Conservation (phyloP, 2,797 vertebrate genomes). For the Aphelocoma californica region DNA sequence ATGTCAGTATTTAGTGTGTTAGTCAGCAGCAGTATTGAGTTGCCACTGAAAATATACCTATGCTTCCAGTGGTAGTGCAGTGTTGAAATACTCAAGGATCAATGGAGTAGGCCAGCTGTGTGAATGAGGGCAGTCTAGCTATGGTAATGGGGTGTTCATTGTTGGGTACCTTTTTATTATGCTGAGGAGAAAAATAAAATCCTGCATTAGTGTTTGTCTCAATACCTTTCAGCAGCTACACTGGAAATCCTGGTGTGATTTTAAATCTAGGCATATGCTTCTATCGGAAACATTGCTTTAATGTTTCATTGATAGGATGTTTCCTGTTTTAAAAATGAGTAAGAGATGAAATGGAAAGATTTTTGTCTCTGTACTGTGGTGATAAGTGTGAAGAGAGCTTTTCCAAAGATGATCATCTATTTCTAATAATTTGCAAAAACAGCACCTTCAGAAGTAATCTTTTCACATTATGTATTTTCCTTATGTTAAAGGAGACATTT, state of each 20-base stretch:
- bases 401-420: not conserved
- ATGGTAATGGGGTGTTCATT: not conserved
- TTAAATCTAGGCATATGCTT: not conserved
- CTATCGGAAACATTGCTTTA: not conserved
- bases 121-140: not conserved
- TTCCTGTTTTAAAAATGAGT: not conserved
- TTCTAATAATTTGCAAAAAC: not conserved
- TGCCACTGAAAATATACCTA: not conserved
- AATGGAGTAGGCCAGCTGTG: not conserved
- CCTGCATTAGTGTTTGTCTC: not conserved
- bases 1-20: not conserved
- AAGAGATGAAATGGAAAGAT: not conserved
- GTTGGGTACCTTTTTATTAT: not conserved
- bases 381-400: not conserved
- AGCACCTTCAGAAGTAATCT: not conserved
- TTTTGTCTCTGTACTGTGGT: not conserved
- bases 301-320: not conserved
- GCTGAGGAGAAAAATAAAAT: not conserved
- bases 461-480: not conserved
- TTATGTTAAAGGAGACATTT: not conserved
- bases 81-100: not conserved
- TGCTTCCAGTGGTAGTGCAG: not conserved
- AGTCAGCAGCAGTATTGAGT: not conserved
- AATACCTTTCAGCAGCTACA: not conserved
- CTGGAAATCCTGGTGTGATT: not conserved